Conservation (phyloP, 1,140 invertebrate species). For the Halesus radiatus region DNA sequence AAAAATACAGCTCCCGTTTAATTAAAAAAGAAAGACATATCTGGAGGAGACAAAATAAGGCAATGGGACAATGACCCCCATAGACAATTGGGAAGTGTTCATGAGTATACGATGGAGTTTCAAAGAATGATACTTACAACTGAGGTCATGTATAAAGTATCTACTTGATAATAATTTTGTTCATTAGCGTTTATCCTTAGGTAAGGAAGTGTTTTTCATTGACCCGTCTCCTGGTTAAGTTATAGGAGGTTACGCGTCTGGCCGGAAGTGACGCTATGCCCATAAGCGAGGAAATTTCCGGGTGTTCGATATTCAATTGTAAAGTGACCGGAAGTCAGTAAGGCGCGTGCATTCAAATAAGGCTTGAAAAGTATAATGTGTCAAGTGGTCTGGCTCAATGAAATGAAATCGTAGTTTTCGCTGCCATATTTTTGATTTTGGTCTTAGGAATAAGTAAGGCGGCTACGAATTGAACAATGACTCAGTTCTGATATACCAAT, state of each 20-base stretch:
- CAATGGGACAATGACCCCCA: too few relatives aligned
- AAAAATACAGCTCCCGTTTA: too few relatives aligned
- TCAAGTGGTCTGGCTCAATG: constrained; percentile 27
- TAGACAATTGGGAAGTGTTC: too few relatives aligned
- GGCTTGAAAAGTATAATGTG: constrained; percentile 39
- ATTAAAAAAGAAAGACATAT: too few relatives aligned
- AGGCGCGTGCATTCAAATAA: constrained; percentile 26
- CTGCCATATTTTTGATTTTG: not conserved
- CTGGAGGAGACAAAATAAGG: too few relatives aligned
- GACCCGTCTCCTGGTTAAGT: not conserved
- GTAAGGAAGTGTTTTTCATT: not conserved
- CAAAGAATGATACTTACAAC: too few relatives aligned
- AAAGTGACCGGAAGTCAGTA: constrained; percentile 27
- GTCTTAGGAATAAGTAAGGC: not conserved
- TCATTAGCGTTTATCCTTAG: too few relatives aligned
- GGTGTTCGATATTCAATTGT: constrained; percentile 46
- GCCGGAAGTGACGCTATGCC: constrained; percentile 12
- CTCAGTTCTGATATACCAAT: not conserved
- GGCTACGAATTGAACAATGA: too few relatives aligned
- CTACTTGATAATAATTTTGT: too few relatives aligned
- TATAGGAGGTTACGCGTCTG: constrained; percentile 14
- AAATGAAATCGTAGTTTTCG: constrained; percentile 22
- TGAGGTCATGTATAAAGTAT: too few relatives aligned
- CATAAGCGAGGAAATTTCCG: constrained; percentile 35
- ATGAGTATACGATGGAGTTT: too few relatives aligned